Conservation (phyloP, 2,797 vertebrate genomes). For the Cossypha caffra region DNA sequence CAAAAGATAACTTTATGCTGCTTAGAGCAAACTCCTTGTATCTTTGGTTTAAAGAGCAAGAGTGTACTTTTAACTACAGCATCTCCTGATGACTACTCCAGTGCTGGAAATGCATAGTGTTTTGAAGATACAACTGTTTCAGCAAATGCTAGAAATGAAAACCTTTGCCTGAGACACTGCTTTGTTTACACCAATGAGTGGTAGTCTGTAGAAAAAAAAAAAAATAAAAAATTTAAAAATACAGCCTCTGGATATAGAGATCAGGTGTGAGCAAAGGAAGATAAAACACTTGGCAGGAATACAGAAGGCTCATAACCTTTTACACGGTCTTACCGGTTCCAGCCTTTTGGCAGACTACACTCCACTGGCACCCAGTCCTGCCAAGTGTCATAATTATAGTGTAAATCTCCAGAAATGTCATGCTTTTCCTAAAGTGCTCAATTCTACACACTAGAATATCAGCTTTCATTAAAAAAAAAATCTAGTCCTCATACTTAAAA, state of each 20-base stretch:
- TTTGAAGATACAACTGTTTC: background rate
- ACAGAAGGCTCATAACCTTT: background rate
- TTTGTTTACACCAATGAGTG: background rate
- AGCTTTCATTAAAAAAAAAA: background rate
- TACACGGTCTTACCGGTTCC: background rate
- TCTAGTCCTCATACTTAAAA: background rate
- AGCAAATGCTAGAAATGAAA: background rate
- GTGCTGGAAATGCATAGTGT: background rate
- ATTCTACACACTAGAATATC: background rate
- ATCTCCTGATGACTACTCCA: background rate
- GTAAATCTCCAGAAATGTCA: background rate
- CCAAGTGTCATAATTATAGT: background rate
- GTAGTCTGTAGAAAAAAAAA: background rate
- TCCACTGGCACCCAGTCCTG: background rate
- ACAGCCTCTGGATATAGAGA: background rate
- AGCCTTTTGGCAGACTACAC: background rate
- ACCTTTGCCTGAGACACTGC: background rate
- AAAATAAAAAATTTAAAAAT: fast-evolving
- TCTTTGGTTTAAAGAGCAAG: background rate
- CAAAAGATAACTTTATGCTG: background rate
- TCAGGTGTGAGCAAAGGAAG: background rate
- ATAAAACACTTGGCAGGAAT: background rate
- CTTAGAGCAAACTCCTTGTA: background rate
- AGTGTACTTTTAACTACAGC: background rate
- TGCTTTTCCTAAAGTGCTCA: background rate